Percentiles rank a stretch among this genome's conserved stretches.
These are phyloP conservation scores for Drosophila ezoana DNA, from an alignment of 2,888 invertebrate species.

Conservation along the genomic window DNA sequence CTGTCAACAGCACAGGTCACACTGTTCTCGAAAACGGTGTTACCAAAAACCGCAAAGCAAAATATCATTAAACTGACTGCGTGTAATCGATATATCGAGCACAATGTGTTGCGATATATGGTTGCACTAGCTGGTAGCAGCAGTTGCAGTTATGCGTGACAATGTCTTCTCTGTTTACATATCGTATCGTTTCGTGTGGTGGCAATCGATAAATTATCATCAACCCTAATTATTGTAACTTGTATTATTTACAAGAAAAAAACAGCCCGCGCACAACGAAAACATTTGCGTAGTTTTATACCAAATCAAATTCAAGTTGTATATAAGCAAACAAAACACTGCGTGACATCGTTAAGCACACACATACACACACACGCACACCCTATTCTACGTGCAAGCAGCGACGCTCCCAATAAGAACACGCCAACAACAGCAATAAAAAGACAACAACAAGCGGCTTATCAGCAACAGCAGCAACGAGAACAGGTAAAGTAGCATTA, in stretches of 20 bases:
- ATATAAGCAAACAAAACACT: not conserved
- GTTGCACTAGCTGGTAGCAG: slow-evolving; percentile 1
- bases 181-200: not conserved
- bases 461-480: slow-evolving; percentile 38
- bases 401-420: slow-evolving; percentile 44
- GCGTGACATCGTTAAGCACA: slow-evolving; percentile 2
- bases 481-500: slow-evolving; percentile 32
- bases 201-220: slow-evolving; percentile 1
- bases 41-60: slow-evolving; percentile 18
- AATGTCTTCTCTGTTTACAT: not conserved
- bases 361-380: slow-evolving; percentile 5
- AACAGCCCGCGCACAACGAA: slow-evolving; percentile 13
- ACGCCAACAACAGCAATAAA: slow-evolving; percentile 51
- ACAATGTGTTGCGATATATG: not conserved
- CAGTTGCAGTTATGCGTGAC: slow-evolving; percentile 4
- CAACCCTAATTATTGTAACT: slow-evolving; percentile 32
- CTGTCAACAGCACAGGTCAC: slow-evolving; percentile 57
- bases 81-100: slow-evolving; percentile 10
- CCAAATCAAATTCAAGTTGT: not conserved
- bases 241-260: slow-evolving; percentile 24
- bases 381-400: slow-evolving; percentile 6
- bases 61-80: not conserved
- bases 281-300: not conserved
- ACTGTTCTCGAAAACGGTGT: slow-evolving; percentile 41
- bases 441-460: slow-evolving; percentile 44